Base-by-base conservation (phyloP, 2,113 vertebrate genomes). In the Muntiacus reevesi region DNA sequence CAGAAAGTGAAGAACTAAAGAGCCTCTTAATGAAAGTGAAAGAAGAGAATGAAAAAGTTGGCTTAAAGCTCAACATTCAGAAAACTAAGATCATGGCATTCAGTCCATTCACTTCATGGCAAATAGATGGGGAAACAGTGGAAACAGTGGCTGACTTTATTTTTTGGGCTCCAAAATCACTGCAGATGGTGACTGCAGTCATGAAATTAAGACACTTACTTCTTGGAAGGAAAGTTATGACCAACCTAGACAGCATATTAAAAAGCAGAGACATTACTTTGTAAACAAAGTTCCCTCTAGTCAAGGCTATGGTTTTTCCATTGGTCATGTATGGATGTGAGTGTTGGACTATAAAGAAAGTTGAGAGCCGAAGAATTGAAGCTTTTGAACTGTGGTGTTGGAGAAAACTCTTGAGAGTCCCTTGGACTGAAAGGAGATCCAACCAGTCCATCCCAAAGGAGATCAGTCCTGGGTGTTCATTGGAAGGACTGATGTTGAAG, bases 41-140 rank as follows among this genome's bases (percentile, higher is more conserved):
- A 64, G 62, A 64, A 15, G 62, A 64, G 30, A 64, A 7, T 17
- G 30, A n/a, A 64, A n/a, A 64, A 17, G 30, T 64, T 64, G 62
- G 62, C 15, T 64, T n/a, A 64, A n/a, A 64, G 15, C 62, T n/a
- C 30, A 64, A 64, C 62, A 33, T 64, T 33, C 62, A n/a, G 15
- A 64, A n/a, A n/a, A 64, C 62, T 17, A 64, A 64, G 62, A 64
- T 64, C 62, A 64, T 64, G 33, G 62, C 15, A 64, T 17, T 15
- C 0, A 0, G 16, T 19, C 33, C 7, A 2, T 2, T 64, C 62
- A 19, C 15, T 19, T 64, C 62, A 19, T n/a, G 7, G 7, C 7
- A 64, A 64, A 64, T n/a, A 64, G 62, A n/a, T n/a, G 33, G 16
- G 16, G 8, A 64, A 64, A 64, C 33, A 64, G 62, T 64, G 33